Percentiles rank a stretch among this genome's conserved stretches.
These are phyloP conservation scores for Otus scops DNA, from an alignment of 2,797 vertebrate genomes.

Conservation along the genomic window DNA sequence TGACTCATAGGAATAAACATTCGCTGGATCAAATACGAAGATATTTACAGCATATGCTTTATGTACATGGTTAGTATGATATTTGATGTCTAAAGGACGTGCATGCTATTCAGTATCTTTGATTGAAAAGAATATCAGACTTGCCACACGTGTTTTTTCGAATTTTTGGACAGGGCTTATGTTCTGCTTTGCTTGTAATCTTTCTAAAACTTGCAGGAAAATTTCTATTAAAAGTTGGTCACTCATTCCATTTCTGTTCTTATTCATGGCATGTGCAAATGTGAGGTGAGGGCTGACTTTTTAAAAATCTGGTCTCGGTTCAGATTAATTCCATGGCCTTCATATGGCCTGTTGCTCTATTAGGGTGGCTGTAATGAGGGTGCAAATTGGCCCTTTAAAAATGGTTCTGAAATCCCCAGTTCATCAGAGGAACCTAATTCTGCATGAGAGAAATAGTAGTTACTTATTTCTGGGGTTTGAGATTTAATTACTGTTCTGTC, in stretches of 20 bases:
- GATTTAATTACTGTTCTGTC: not conserved
- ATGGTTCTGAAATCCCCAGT: not conserved
- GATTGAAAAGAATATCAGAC: not conserved
- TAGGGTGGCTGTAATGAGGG: not conserved
- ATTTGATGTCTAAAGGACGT: not conserved
- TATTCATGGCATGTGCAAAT: not conserved
- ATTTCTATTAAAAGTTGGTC: not conserved
- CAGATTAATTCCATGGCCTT: not conserved
- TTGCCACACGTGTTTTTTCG: not conserved
- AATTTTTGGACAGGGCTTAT: not conserved
- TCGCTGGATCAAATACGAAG: conserved; percentile 24
- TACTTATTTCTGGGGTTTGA: not conserved
- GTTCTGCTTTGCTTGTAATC: not conserved
- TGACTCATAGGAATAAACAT: conserved; percentile 47
- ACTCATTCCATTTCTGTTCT: not conserved
- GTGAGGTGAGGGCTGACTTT: not conserved
- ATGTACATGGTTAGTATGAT: not conserved
- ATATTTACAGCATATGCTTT: conserved; percentile 45
- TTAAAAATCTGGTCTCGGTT: not conserved
- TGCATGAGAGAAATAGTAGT: not conserved
- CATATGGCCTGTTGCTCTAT: not conserved
- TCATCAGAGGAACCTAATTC: not conserved
- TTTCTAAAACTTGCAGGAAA: not conserved
- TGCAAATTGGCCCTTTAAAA: not conserved
- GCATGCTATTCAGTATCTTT: not conserved